A percentile compares a stretch with the other conserved stretches of the same genome.
phyloP scores from a whole-genome alignment of 1,140 invertebrate species.

The Saccostrea cuccullata region DNA sequence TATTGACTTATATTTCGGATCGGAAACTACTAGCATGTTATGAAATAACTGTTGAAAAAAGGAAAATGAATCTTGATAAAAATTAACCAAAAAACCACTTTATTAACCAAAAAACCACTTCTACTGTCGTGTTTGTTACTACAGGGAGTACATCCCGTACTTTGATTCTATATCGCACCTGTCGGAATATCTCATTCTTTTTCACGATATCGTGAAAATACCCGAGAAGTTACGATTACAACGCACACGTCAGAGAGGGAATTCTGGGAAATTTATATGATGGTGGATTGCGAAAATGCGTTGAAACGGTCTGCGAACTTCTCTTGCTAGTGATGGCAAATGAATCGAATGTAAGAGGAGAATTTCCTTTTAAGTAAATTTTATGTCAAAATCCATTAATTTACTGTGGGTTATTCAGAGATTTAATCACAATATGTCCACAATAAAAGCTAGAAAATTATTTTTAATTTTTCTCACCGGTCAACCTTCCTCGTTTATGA shows the following conservation, averaged over 20 bases:
- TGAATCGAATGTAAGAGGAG: slow-evolving; percentile 56
- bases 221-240: too few relatives aligned
- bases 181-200: too few relatives aligned
- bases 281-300: slow-evolving; percentile 45
- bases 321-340: slow-evolving; percentile 55
- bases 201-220: too few relatives aligned
- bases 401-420: neutral
- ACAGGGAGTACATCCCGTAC: too few relatives aligned
- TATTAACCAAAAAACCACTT: too few relatives aligned
- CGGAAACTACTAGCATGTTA: too few relatives aligned
- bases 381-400: slow-evolving; percentile 27
- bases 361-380: slow-evolving; percentile 29
- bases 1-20: too few relatives aligned
- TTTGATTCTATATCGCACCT: too few relatives aligned
- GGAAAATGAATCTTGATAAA: too few relatives aligned
- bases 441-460: neutral
- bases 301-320: slow-evolving; percentile 47
- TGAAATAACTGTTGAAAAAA: too few relatives aligned
- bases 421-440: neutral
- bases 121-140: too few relatives aligned
- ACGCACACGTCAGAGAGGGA: neutral
- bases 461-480: neutral
- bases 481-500: slow-evolving; percentile 29
- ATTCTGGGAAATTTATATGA: slow-evolving; percentile 56
- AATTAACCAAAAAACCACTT: too few relatives aligned